These are phyloP conservation scores for Cinclus cinclus DNA, from an alignment of 2,113 vertebrate genomes.

Conservation along the genomic window DNA sequence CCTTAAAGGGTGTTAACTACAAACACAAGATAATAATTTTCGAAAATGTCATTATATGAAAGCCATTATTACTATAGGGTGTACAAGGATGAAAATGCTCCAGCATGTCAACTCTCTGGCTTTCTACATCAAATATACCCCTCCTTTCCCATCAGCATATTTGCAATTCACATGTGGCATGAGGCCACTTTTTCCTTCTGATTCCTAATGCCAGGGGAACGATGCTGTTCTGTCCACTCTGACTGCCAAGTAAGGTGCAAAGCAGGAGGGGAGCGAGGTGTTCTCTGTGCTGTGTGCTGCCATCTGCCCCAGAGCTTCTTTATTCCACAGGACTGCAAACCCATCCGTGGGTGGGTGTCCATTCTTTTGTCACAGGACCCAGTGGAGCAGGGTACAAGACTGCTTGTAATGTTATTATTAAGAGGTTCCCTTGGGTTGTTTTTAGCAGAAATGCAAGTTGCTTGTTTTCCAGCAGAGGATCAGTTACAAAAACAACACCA, in stretches of 20 bases:
- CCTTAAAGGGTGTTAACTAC: background rate
- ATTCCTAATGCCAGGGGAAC: background rate
- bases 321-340: background rate
- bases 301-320: background rate
- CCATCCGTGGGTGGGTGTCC: background rate
- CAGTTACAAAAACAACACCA: background rate
- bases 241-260: background rate
- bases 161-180: background rate
- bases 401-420: background rate
- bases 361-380: background rate
- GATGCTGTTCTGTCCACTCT: background rate
- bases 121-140: background rate
- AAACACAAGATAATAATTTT: background rate
- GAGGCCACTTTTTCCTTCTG: background rate
- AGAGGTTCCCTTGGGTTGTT: background rate
- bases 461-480: slow-evolving; percentile 1
- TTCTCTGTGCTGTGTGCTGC: background rate
- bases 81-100: background rate
- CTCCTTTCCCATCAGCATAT: background rate
- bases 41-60: background rate
- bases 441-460: background rate
- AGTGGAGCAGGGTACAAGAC: background rate
- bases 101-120: background rate
- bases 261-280: background rate
- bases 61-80: background rate